Evolutionary conservation across 37 sponge, comb jelly and placozoan genomes (phyloP), one percentile per base, ranked within the genome.

Genomic region (Halisarca cf. caerulea): DNA sequence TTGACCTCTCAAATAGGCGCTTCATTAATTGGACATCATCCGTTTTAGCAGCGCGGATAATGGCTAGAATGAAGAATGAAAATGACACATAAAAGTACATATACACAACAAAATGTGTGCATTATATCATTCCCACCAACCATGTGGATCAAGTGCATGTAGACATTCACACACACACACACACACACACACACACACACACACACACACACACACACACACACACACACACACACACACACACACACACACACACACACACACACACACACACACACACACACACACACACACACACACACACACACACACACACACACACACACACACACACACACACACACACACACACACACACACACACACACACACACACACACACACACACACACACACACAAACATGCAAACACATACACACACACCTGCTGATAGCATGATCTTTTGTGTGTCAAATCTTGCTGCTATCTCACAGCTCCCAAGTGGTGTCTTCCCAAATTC

Each of bases 401-500:
- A 8, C 15, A 62, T 23, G 30, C 30, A 62, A 7, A 30, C 11
- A 11, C 30, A 25, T 62, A 34, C 3, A 28, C 32, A 37, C 77
- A 20, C 77, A 74, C 77, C 77, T 42, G 77, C 77, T 74, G 77
- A 74, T 18, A 39, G 41, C 77, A 74, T 74, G 42, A 74, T 37
- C 41, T 37, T 37, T 25, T 36, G 45, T 23, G 77, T 74, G 25
- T 74, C 77, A 40, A 74, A 43, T 43, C 77, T 74, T 18, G 77
- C 77, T 21, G 77, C 42, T 44, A 74, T 43, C 36, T 86, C 78
- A 21, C 80, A 59, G 3, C 55, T 80, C 5, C 61, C 68, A 20
- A 80, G 80, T 28, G 87, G 58, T 21, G 80, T 86, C 55, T 66
- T 86, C 59, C 87, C 81, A 44, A 80, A 86, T 33, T 80, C 87